A percentile compares a stretch with the other conserved stretches of the same genome.
phyloP scores from a whole-genome alignment of 2,113 vertebrate species.

The Prionailurus viverrinus region DNA sequence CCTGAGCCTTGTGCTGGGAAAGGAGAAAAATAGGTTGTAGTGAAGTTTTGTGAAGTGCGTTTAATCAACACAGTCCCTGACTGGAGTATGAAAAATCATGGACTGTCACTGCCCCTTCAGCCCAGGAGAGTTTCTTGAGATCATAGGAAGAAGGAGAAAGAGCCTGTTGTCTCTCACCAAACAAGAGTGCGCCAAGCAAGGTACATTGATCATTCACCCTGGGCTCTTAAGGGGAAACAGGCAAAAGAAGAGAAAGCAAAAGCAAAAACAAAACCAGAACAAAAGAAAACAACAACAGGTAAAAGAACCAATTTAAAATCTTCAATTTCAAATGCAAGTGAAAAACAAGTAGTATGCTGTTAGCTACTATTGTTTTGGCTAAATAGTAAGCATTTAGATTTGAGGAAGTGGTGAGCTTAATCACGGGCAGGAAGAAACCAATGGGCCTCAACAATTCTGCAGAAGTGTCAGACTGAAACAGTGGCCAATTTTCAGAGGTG shows the following conservation, averaged over 20 bases:
- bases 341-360: neutral
- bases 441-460: neutral
- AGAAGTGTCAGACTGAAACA: neutral
- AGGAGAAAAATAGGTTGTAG: neutral
- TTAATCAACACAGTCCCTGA: neutral
- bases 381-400: neutral
- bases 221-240: neutral
- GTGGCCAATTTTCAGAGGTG: neutral
- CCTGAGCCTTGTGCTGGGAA: neutral
- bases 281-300: neutral
- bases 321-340: neutral
- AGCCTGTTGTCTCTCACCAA: fast-evolving
- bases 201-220: neutral
- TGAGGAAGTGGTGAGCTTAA: neutral
- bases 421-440: neutral
- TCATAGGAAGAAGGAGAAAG: neutral
- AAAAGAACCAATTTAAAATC: neutral
- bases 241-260: neutral
- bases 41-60: neutral
- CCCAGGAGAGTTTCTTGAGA: neutral
- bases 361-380: neutral
- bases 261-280: neutral
- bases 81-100: neutral
- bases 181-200: neutral
- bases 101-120: neutral